Base-by-base conservation (phyloP, 2,113 vertebrate genomes). In the Vombatus ursinus region DNA sequence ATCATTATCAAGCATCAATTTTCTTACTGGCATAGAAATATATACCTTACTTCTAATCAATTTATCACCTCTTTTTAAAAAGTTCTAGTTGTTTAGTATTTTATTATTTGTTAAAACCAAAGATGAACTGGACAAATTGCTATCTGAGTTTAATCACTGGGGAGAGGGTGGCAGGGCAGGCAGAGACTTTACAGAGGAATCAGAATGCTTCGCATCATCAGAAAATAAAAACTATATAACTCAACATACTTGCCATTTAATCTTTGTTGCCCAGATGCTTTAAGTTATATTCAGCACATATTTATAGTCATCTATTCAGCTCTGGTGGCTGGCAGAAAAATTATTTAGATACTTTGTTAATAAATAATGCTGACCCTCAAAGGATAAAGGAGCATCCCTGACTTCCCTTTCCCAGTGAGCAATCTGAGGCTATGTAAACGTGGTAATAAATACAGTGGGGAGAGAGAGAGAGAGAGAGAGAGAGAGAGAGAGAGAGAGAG, bases 131-230 rank as follows among this genome's bases (percentile, higher is more conserved):
- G 6, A 8, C 5, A 44, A 84, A 44, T 44, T 84, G 19, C 7
- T 22, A 8, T 22, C 44, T 44, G 68, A 84, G 14, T 84, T 84
- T 44, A 77, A 4, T 5, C 12, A 14, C 5, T 16, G 5, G 31
- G 0, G 14, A 3, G 14, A 26, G 31, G 61, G 6, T 5, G 12
- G 5, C 0, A n/a, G 5, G 61, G 12, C 57, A 31, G 57, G 0
- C 57, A 31, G 37, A n/a, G 4, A 14, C 31, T 77, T 77, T n/a
- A n/a, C 5, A 19, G 14, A n/a, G 19, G 37, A 77, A 77, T 77
- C 37, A 19, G 16, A 14, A n/a, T 77, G 61, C 31, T 68, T 68
- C 10, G 3, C 12, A 19, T 16, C 16, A 11, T n/a, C 31, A 77
- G 37, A 77, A 19, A 77, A 77, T 61, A n/a, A n/a, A 37, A 68